These are phyloP conservation scores for Cosmopolites sordidus DNA, from an alignment of 2,888 invertebrate species.

Conservation along the genomic window DNA sequence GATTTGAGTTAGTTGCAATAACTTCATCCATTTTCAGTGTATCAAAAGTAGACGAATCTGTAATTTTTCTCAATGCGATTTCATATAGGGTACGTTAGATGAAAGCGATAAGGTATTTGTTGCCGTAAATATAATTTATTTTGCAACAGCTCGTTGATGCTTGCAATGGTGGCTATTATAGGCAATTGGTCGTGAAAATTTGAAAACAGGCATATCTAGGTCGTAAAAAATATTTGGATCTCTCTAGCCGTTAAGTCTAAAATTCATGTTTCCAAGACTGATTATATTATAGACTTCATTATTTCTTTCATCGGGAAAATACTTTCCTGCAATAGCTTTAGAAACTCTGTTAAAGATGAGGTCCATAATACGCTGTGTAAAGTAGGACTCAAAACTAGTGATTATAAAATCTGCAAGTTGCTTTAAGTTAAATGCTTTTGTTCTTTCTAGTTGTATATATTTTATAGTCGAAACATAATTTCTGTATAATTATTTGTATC, in stretches of 20 bases:
- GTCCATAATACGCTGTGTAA: constrained; percentile 13
- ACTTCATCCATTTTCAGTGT: too few species aligned
- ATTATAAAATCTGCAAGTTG: constrained; percentile 13
- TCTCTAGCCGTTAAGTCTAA: constrained; percentile 1
- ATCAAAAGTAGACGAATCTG: too few species aligned
- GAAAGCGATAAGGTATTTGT: too few species aligned
- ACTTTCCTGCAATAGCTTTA: constrained; percentile 9
- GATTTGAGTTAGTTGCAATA: too few species aligned
- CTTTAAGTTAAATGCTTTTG: constrained; percentile 19
- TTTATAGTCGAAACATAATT: too few species aligned
- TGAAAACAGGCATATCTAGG: constrained; percentile 11
- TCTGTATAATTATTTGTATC: too few species aligned
- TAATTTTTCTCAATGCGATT: too few species aligned
- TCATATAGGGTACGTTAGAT: too few species aligned
- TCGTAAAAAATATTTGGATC: constrained; percentile 1
- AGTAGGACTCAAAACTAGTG: constrained; percentile 14
- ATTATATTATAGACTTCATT: too few species aligned
- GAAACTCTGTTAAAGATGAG: constrained; percentile 15
- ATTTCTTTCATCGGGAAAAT: constrained; percentile 13
- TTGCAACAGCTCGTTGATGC: not conserved
- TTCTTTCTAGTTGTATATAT: constrained; percentile 22
- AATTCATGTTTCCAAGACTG: constrained; percentile 8
- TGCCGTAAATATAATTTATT: too few species aligned
- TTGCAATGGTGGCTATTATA: not conserved
- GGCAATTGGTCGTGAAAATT: constrained; percentile 14